Conservation (phyloP, 2,113 vertebrate species). For the Paracanthobrama guichenoti region DNA sequence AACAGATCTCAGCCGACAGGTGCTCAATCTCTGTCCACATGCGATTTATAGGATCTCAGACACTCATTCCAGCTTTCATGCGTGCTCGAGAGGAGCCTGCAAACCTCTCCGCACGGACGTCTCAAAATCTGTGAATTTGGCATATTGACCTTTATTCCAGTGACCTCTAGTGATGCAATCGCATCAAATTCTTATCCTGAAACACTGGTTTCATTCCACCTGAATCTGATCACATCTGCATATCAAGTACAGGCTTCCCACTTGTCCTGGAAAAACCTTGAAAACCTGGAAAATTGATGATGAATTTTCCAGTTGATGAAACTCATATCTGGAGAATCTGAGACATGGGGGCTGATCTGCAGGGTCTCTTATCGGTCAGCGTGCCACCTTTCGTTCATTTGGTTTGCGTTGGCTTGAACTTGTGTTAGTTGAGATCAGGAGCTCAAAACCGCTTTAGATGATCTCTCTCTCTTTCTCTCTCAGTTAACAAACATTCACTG, state of each 20-base stretch:
- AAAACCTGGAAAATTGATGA: no score
- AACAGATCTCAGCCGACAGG: not conserved
- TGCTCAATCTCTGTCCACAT: not conserved
- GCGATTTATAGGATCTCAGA: not conserved
- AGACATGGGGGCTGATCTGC: no score
- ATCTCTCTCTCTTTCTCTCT: conserved; percentile 7
- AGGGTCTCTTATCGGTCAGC: no score
- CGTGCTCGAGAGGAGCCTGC: not conserved
- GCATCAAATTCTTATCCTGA: not conserved
- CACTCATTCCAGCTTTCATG: not conserved
- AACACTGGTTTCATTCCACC: not conserved
- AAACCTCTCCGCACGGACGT: not conserved
- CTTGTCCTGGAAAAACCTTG: no score
- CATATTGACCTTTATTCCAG: not conserved
- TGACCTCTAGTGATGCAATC: not conserved
- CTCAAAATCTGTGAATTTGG: not conserved
- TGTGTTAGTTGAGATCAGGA: no score
- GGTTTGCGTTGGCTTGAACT: no score
- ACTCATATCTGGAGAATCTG: no score
- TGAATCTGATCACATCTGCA: not conserved
- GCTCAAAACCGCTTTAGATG: no score
- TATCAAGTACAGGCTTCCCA: not conserved
- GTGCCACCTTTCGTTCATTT: no score
- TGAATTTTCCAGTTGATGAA: no score
- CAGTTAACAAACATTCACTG: not conserved